These are phyloP conservation scores for Colletes gigas DNA, from an alignment of 1,140 invertebrate genomes.

Conservation along the genomic window DNA sequence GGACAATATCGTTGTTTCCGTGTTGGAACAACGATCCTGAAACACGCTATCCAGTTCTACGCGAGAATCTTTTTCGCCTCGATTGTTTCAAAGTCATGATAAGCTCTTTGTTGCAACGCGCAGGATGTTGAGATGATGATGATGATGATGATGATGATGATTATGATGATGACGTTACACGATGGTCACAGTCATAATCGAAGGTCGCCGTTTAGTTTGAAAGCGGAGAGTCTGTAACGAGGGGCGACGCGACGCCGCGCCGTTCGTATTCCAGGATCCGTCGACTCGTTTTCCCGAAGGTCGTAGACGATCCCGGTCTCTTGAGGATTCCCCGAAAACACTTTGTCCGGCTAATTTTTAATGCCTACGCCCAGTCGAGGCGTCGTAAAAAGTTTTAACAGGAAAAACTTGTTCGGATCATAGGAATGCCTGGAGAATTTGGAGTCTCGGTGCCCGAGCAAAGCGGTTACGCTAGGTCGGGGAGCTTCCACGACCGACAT, in stretches of 20 bases:
- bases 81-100: conserved; percentile 25
- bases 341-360: conserved; percentile 2
- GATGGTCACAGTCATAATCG: conserved; percentile 10
- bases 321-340: conserved; percentile 25
- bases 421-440: conserved; percentile 8
- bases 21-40: no score
- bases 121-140: background rate
- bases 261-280: conserved; percentile 34
- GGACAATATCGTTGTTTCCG: no score
- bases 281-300: conserved; percentile 19
- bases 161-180: background rate
- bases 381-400: conserved; percentile 16
- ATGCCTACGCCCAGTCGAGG: background rate
- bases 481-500: conserved; percentile 58
- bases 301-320: background rate
- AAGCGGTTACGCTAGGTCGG: conserved; percentile 72
- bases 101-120: conserved; percentile 34
- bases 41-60: background rate
- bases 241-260: background rate
- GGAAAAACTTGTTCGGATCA: background rate
- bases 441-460: background rate
- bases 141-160: background rate
- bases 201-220: conserved; percentile 41
- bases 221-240: conserved; percentile 8
- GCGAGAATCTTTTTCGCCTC: background rate